Base-by-base conservation (phyloP, 2,113 vertebrate genomes). In the Xenus cinereus region DNA sequence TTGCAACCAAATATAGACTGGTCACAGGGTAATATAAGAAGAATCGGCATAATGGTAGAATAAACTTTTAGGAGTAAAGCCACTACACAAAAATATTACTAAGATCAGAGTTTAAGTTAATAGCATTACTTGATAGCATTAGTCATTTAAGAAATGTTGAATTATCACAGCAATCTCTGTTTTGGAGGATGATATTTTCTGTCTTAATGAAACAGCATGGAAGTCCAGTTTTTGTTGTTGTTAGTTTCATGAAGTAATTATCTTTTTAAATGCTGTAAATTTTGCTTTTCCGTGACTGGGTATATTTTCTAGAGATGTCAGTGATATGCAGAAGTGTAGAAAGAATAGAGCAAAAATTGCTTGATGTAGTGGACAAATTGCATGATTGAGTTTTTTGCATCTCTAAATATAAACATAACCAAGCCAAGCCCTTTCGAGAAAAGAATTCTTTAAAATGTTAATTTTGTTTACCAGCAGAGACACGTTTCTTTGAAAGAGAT, bases 371-470 rank as follows among this genome's bases (percentile, higher is more conserved):
- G 46, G 51, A 46, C 27, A 93, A 90, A 95, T 46, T 72, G 10
- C 23, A 27, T 69, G 50, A 60, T 18, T 63, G 14, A 74, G 45
- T 66, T 91, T 62, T 83, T 78, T 56, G 26, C 53, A 57, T 51
- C 48, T 92, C 67, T 78, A 73, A 77, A 90, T 90, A 80, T 51
- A 88, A 75, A 84, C 72, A 93, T 26, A 92, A 74, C 26, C 23
- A 92, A 94, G 63, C 30, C 53, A 78, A 93, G 8, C 26, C 69
- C 27, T 91, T 90, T 51, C 3, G 3, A 82, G 71, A 86, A 85
- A n/a, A 45, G 13, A 74, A 60, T 68, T 96, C 56, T 90, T 90
- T 68, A 81, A 93, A 91, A 85, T 91, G 82, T 84, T 95, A 78
- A 84, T 93, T 91, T 89, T 94, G 60, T 95, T 95, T 89, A 94